These are phyloP conservation scores for Cladopsammia gracilis DNA, from an alignment of 64 coral and sea anemone genomes.

Conservation along the genomic window DNA sequence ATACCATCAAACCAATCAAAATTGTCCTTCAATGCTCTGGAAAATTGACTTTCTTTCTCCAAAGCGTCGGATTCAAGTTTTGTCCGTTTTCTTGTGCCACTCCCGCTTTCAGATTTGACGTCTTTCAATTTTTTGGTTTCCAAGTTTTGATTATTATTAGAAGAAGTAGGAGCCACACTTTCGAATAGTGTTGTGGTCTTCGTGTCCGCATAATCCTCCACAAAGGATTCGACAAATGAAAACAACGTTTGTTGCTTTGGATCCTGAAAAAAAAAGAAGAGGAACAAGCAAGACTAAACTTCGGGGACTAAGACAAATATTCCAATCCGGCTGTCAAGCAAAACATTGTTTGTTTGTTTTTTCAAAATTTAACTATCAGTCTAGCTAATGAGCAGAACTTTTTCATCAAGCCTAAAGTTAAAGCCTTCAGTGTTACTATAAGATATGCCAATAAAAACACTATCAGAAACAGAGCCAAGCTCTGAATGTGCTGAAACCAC, in stretches of 20 bases:
- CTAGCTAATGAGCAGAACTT: too few relatives aligned
- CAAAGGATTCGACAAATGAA: constrained; percentile 76
- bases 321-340: too few relatives aligned
- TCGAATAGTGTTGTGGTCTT: background rate
- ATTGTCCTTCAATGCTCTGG: background rate
- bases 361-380: too few relatives aligned
- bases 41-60: background rate
- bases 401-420: too few relatives aligned
- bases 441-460: too few relatives aligned
- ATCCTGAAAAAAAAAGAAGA: constrained; percentile 46
- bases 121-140: background rate
- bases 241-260: constrained; percentile 79
- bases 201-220: constrained; percentile 52
- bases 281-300: background rate
- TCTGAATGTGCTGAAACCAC: too few relatives aligned
- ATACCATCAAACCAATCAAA: constrained; percentile 35
- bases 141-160: background rate
- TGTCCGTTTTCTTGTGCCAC: constrained; percentile 27
- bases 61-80: background rate
- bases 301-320: too few relatives aligned
- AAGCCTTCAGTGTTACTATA: too few relatives aligned
- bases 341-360: too few relatives aligned
- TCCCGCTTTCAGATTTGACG: background rate
- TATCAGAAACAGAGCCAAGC: too few relatives aligned
- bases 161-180: background rate